Evolutionary conservation across 2,113 vertebrate genomes (phyloP).

Genomic region (Neoarius graeffei): DNA sequence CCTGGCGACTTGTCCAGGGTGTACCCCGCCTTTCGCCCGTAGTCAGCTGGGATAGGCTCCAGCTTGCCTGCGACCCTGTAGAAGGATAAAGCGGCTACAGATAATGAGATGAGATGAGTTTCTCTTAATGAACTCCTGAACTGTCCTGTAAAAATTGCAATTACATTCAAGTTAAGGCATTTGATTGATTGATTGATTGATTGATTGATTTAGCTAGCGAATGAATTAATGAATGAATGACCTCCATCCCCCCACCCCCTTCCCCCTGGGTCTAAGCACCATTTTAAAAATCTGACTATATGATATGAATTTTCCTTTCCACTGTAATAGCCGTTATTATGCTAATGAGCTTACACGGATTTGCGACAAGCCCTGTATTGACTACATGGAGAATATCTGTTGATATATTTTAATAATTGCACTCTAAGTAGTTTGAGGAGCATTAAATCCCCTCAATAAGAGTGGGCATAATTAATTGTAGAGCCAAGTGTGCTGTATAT

Average conservation of each 20-base stretch:
- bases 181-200: no score
- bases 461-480: constrained; percentile 28
- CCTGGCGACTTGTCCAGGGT: no score
- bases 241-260: no score
- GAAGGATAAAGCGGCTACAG: no score
- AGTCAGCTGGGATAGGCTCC: no score
- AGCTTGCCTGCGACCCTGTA: no score
- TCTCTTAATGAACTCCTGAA: not conserved
- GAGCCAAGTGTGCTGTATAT: not conserved
- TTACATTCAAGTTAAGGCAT: not conserved
- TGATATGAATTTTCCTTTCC: not conserved
- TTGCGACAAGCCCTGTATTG: not conserved
- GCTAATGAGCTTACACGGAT: not conserved
- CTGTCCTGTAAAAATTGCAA: not conserved
- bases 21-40: no score
- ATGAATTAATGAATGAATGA: not conserved
- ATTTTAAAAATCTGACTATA: not conserved
- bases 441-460: not conserved
- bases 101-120: no score
- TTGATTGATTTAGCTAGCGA: not conserved
- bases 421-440: not conserved
- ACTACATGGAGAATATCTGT: not conserved
- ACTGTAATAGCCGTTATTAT: not conserved
- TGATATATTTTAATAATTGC: constrained; percentile 22
- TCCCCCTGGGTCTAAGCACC: not conserved